These are phyloP conservation scores for Protonemura montana DNA, from an alignment of 2,888 invertebrate species.

Conservation along the genomic window DNA sequence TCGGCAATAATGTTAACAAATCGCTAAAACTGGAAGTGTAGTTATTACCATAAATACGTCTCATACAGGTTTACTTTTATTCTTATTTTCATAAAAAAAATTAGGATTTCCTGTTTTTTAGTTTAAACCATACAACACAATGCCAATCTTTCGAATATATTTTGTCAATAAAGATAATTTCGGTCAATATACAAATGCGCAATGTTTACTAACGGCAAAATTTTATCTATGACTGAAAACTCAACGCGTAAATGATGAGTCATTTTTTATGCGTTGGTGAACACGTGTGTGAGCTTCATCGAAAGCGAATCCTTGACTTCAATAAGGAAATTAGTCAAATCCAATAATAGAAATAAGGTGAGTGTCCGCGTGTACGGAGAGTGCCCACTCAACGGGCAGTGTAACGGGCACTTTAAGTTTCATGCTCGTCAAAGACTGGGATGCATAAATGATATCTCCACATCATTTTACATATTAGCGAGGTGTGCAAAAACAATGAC, in stretches of 20 bases:
- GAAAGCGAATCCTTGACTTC: not conserved
- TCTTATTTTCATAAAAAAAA: too few species aligned
- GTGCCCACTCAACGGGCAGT: not conserved
- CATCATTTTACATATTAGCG: not conserved
- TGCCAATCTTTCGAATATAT: too few species aligned
- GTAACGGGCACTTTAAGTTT: not conserved
- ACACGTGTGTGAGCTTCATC: not conserved
- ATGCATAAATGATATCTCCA: not conserved
- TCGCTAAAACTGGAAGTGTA: not conserved
- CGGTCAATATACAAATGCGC: not conserved
- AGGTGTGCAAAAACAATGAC: not conserved
- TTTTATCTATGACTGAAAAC: too few species aligned
- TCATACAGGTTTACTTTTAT: too few species aligned
- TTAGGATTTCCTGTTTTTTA: too few species aligned
- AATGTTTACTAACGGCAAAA: not conserved
- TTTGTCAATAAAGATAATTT: not conserved
- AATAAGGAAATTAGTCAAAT: constrained; percentile 4
- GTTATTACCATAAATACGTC: too few species aligned
- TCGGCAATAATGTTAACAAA: not conserved
- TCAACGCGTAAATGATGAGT: not conserved
- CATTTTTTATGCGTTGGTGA: not conserved
- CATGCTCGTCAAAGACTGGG: not conserved
- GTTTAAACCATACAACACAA: too few species aligned
- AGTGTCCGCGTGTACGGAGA: not conserved
- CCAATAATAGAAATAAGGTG: not conserved